Percentiles rank a stretch among this genome's conserved stretches.
Conservation (phyloP, 2,113 vertebrate genomes). For the Lucifuga dentata region DNA sequence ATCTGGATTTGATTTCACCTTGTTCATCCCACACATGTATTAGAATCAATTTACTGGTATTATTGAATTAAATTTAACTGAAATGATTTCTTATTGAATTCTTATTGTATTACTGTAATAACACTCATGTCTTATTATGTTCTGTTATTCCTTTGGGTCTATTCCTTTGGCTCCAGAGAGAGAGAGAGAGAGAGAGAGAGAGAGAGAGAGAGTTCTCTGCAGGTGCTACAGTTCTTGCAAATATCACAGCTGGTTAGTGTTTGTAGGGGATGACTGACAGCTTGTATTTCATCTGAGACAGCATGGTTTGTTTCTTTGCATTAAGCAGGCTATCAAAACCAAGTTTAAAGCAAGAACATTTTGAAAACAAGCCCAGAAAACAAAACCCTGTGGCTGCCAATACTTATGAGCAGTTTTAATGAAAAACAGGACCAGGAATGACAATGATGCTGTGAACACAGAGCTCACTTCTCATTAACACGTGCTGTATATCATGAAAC, state of each 20-base stretch:
- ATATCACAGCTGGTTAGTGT: slow-evolving; percentile 32
- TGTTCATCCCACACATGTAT: too few relatives aligned
- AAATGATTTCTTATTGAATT: slow-evolving; percentile 4
- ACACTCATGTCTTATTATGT: slow-evolving; percentile 20
- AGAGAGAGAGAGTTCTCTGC: background rate
- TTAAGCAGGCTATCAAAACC: slow-evolving; percentile 61
- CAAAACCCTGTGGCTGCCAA: slow-evolving; percentile 47
- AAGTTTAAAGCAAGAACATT: slow-evolving; percentile 46
- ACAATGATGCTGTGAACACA: slow-evolving; percentile 32
- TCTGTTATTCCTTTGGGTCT: slow-evolving; percentile 9
- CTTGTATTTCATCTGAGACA: slow-evolving; percentile 48
- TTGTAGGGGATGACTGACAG: slow-evolving; percentile 55
- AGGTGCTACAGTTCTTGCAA: slow-evolving; percentile 26
- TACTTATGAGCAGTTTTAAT: slow-evolving; percentile 41
- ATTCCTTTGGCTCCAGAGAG: slow-evolving; percentile 1
- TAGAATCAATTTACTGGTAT: too few relatives aligned
- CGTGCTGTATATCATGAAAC: too few relatives aligned
- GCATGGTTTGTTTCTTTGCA: slow-evolving; percentile 56
- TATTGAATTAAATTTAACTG: too few relatives aligned
- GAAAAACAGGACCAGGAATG: slow-evolving; percentile 9
- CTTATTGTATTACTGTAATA: slow-evolving; percentile 22
- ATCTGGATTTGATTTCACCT: too few relatives aligned
- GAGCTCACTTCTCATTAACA: background rate
- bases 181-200: slow-evolving; percentile 5
- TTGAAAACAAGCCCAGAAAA: slow-evolving; percentile 63